Percentiles rank a stretch among this genome's conserved stretches.
phyloP scores from a whole-genome alignment of 1,140 invertebrate species.

The Thaumetopoea pityocampa region DNA sequence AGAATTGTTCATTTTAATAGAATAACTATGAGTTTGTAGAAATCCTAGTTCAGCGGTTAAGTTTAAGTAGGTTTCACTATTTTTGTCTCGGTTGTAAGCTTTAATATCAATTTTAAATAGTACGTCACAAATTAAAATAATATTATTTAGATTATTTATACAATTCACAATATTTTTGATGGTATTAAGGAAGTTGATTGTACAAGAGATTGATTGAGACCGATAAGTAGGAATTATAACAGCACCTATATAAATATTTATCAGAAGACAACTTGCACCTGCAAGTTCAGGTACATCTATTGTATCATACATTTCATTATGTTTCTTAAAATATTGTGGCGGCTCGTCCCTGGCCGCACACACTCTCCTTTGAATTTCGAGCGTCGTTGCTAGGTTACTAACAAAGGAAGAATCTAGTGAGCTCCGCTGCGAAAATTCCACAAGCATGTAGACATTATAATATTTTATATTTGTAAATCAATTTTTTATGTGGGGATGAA shows the following conservation, averaged over 20 bases:
- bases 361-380: too few species aligned
- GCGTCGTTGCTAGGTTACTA: too few species aligned
- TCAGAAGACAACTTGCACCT: not conserved
- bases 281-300: not conserved
- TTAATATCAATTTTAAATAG: constrained; percentile 3
- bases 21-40: not conserved
- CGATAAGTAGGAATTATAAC: not conserved
- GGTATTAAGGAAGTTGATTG: not conserved
- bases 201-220: not conserved
- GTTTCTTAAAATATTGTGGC: too few species aligned
- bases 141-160: not conserved
- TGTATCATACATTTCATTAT: too few species aligned
- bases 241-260: not conserved
- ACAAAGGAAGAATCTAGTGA: too few species aligned
- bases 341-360: too few species aligned
- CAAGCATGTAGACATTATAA: too few species aligned
- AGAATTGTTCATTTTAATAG: not conserved
- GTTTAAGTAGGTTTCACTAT: not conserved
- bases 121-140: not conserved
- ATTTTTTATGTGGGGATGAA: too few species aligned
- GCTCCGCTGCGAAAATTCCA: too few species aligned
- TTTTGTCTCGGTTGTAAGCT: not conserved
- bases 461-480: too few species aligned
- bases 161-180: not conserved
- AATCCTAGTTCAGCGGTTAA: not conserved